A percentile compares a stretch with the other conserved stretches of the same genome.
Conservation (phyloP, 2,888 invertebrate genomes). For the Baccha elongata region DNA sequence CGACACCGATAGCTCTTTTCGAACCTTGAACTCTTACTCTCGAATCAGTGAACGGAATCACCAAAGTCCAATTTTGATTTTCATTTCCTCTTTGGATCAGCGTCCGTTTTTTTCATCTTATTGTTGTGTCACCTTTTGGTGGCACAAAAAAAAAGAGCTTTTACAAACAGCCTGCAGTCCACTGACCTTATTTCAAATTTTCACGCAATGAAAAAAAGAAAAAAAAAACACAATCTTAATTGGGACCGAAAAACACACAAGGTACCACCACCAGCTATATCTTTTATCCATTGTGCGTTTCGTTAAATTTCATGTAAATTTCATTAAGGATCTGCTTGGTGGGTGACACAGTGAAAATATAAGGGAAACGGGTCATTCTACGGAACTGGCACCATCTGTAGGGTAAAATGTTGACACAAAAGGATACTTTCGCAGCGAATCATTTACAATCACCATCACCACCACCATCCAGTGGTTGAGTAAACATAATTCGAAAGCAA, state of each 20-base stretch:
- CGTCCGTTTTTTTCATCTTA: background rate
- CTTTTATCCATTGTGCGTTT: slow-evolving; percentile 27
- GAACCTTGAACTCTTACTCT: slow-evolving; percentile 23
- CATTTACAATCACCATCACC: background rate
- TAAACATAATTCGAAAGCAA: slow-evolving; percentile 51
- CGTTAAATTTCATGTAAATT: slow-evolving; percentile 13
- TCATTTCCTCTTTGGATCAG: background rate
- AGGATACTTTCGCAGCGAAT: slow-evolving; percentile 29
- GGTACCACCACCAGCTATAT: background rate
- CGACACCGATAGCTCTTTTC: background rate
- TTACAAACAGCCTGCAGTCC: slow-evolving; percentile 38
- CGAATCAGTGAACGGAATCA: slow-evolving; percentile 32
- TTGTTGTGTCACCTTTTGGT: background rate
- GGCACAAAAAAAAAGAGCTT: background rate
- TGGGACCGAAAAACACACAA: slow-evolving; percentile 4
- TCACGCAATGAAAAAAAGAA: slow-evolving; percentile 13
- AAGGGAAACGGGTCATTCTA: background rate
- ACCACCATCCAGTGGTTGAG: slow-evolving; percentile 27
- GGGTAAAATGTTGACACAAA: slow-evolving; percentile 39
- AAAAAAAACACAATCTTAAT: slow-evolving; percentile 41
- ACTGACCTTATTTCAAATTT: slow-evolving; percentile 43
- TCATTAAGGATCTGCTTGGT: slow-evolving; percentile 22
- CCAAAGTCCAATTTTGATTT: background rate
- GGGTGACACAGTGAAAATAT: background rate
- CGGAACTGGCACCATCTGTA: slow-evolving; percentile 13